Conservation (phyloP, 2,797 vertebrate genomes). For the Euphonia xanthogaster region DNA sequence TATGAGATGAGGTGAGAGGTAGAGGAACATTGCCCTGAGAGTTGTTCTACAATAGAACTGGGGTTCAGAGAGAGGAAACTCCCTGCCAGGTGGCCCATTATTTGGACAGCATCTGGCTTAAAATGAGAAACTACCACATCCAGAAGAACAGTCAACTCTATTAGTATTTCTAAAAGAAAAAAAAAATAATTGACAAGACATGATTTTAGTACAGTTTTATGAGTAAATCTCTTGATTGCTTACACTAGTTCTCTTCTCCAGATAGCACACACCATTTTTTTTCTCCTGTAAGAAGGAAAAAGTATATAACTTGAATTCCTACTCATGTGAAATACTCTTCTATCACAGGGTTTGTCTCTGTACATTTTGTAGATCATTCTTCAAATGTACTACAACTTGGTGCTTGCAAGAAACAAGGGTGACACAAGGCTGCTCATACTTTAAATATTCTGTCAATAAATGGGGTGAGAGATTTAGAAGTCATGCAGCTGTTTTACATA, state of each 20-base stretch:
- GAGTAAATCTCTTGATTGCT: neutral
- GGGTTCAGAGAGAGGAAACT: neutral
- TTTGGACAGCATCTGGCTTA: neutral
- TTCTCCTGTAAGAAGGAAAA: neutral
- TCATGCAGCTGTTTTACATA: neutral
- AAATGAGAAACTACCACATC: neutral
- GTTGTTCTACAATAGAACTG: neutral
- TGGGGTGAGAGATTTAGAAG: neutral
- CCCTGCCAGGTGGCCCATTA: neutral
- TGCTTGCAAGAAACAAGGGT: neutral
- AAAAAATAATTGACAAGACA: neutral
- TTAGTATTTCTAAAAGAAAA: neutral
- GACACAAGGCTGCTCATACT: neutral
- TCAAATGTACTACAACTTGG: rapidly evolving
- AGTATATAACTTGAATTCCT: neutral
- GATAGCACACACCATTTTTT: rapidly evolving
- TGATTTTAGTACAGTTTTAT: neutral
- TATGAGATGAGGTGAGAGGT: neutral
- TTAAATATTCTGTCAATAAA: neutral
- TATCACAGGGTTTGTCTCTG: neutral
- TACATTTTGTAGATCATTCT: neutral
- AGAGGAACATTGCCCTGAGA: neutral
- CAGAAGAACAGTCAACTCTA: neutral
- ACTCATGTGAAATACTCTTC: neutral
- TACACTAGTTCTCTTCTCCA: neutral